Percentiles rank a stretch among this genome's conserved stretches.
Conservation (phyloP, 2,888 invertebrate genomes). For the Empis livida region DNA sequence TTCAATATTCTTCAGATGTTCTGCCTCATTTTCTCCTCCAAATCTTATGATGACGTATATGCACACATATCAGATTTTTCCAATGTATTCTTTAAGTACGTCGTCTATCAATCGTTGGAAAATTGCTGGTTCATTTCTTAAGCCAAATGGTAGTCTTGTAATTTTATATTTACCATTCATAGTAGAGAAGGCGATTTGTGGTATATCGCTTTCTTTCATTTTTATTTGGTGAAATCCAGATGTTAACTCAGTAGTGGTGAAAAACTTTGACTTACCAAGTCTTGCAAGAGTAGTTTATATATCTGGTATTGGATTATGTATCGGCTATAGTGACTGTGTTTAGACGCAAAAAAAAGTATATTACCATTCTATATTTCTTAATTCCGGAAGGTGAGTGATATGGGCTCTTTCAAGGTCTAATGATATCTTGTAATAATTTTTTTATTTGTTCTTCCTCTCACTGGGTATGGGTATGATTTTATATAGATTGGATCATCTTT, state of each 20-base stretch:
- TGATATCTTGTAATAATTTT: constrained; percentile 20
- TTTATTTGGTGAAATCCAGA: constrained; percentile 10
- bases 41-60: constrained; percentile 15
- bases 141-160: constrained; percentile 5
- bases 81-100: constrained; percentile 10
- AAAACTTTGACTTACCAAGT: constrained; percentile 8
- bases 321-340: constrained; percentile 5
- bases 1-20: constrained; percentile 8
- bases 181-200: constrained; percentile 10
- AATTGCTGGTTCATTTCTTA: constrained; percentile 2
- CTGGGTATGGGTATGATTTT: constrained; percentile 26
- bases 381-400: constrained; percentile 16
- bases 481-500: constrained; percentile 18
- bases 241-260: constrained; percentile 7
- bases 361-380: constrained; percentile 14
- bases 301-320: constrained; percentile 4
- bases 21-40: constrained; percentile 4
- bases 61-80: constrained; percentile 10
- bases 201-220: constrained; percentile 7
- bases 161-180: constrained; percentile 13
- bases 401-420: constrained; percentile 18
- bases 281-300: constrained; percentile 11
- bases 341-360: constrained; percentile 13
- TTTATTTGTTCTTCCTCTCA: constrained; percentile 20
- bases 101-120: constrained; percentile 14